These are phyloP conservation scores for Polia nebulosa DNA, from an alignment of 2,888 invertebrate species.

Conservation along the genomic window DNA sequence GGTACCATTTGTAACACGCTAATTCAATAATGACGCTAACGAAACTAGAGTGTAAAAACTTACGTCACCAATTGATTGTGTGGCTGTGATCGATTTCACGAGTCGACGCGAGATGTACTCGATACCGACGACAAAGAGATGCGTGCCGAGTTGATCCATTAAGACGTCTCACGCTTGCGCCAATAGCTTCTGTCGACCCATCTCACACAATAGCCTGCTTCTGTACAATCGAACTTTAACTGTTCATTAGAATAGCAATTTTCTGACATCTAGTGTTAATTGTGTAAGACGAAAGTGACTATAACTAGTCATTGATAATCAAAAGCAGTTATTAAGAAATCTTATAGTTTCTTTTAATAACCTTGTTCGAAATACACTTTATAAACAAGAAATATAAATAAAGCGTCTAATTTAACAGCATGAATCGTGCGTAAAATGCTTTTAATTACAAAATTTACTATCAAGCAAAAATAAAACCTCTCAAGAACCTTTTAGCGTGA, in stretches of 20 bases:
- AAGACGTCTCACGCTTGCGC: conserved; percentile 71
- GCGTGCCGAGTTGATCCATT: conserved; percentile 71
- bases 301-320: conserved; percentile 26
- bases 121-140: conserved; percentile 72
- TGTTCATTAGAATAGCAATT: conserved; percentile 68
- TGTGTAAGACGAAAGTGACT: conserved; percentile 38
- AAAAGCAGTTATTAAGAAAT: conserved; percentile 20
- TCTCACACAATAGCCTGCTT: conserved; percentile 73
- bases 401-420: conserved; percentile 11
- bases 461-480: conserved; percentile 23
- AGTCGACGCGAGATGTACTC: conserved; percentile 73
- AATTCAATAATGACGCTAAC: conserved; percentile 77
- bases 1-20: conserved; percentile 77
- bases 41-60: conserved; percentile 75
- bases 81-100: conserved; percentile 79
- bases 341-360: conserved; percentile 18
- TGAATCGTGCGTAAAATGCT: conserved; percentile 3
- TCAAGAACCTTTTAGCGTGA: conserved; percentile 41
- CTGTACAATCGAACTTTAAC: conserved; percentile 69
- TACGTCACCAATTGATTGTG: conserved; percentile 76
- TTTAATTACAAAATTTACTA: conserved; percentile 27
- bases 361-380: conserved; percentile 19
- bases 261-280: conserved; percentile 59
- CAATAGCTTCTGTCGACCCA: conserved; percentile 70
- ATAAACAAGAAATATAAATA: conserved; percentile 19